These are phyloP conservation scores for Pardalotus punctatus DNA, from an alignment of 2,113 vertebrate species.

Conservation along the genomic window DNA sequence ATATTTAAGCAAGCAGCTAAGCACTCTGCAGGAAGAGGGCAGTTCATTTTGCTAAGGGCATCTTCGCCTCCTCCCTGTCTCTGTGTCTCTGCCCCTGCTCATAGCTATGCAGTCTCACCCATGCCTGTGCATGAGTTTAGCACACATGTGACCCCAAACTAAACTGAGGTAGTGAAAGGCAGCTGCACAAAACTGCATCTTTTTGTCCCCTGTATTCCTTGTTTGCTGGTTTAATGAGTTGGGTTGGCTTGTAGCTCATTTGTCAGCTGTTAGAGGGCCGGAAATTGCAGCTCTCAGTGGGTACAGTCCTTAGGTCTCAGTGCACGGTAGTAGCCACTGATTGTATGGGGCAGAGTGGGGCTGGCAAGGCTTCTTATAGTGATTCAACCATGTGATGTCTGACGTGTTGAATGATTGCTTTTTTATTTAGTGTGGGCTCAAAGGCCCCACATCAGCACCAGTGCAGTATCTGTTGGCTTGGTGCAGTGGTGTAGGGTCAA, in stretches of 20 bases:
- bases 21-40: not conserved
- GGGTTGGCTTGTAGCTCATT: not conserved
- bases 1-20: not conserved
- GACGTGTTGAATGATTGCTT: not conserved
- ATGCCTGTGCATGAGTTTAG: not conserved
- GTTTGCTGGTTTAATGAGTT: not conserved
- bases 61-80: not conserved
- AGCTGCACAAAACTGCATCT: not conserved
- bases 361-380: not conserved
- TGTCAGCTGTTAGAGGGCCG: not conserved
- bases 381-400: not conserved
- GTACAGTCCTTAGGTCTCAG: not conserved
- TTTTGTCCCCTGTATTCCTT: not conserved
- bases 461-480: not conserved
- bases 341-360: not conserved
- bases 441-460: not conserved
- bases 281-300: not conserved
- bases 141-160: not conserved
- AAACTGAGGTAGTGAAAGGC: not conserved
- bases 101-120: not conserved
- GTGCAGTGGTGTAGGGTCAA: not conserved
- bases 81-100: not conserved
- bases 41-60: not conserved
- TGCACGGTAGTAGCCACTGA: accelerated
- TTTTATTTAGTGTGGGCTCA: not conserved